Evolutionary conservation across 1,140 invertebrate genomes (phyloP), one percentile per base, ranked within the genome.

Genomic region (Drosophila novamexicana): DNA sequence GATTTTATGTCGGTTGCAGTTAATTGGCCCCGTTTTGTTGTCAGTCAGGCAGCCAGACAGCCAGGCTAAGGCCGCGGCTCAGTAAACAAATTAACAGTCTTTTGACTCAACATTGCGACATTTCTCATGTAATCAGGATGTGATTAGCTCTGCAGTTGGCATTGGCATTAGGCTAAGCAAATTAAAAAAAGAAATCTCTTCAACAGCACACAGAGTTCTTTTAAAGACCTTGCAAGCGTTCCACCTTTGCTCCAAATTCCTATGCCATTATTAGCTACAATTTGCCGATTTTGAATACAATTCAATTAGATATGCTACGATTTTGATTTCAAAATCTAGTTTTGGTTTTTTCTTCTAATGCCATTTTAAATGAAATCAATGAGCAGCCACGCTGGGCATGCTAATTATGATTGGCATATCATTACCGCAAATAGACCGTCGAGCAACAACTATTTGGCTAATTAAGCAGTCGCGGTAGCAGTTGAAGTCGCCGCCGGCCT

Each of bases 361-460:
- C 76, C 71, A 77, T 61, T 65, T 74, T 88, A 86, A 86, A 89
- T 56, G 79, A 79, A 86, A 58, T 76, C 84, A 86, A 83, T 86
- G 62, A 88, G 77, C 76, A 73, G 67, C 67, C 49, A n/a, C 65
- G 52, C 64, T 70, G 44, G 63, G 73, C 80, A 82, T 81, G 79
- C 79, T 81, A 75, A 81, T 72, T 81, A 79, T 75, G 82, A 88
- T 88, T 86, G 82, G 83, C 82, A 83, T 89, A 86, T 89, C 84
- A 86, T 89, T 86, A 86, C 65, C 68, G 59, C 79, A 76, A 67
- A 59, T 14, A 73, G 54, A 45, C 52, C 34, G 49, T 18, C 57
- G n/a, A 37, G 10, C 47, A 37, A 34, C 56, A 40, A 36, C 49
- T 16, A 63, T 52, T 39, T 52, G 65, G 71, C 71, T 86, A 88